A percentile compares a stretch with the other conserved stretches of the same genome.
phyloP scores from a whole-genome alignment of 2,113 vertebrate species.

The Ornithorhynchus anatinus region DNA sequence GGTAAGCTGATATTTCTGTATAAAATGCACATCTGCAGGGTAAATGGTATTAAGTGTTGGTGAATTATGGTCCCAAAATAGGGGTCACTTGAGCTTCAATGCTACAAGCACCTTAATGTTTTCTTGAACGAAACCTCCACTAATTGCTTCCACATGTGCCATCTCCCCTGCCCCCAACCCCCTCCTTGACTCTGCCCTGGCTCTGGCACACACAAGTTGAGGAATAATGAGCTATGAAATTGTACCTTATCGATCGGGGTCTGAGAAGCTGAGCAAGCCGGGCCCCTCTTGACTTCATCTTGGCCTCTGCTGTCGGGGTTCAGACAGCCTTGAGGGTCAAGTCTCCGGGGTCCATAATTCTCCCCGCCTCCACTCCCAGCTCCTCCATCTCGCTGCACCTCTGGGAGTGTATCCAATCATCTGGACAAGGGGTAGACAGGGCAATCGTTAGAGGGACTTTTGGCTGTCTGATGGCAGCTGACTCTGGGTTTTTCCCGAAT shows the following conservation, averaged over 20 bases:
- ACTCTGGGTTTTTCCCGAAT: conserved; percentile 17
- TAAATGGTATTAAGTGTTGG: conserved; percentile 68
- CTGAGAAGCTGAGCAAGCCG: not conserved
- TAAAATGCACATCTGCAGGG: conserved; percentile 72
- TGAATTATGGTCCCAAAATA: conserved; percentile 74
- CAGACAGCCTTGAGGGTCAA: conserved; percentile 37
- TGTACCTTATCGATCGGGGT: conserved; percentile 2
- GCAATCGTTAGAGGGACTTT: conserved; percentile 36
- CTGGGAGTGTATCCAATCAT: conserved; percentile 11
- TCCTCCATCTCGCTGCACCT: conserved; percentile 39
- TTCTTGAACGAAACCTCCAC: conserved; percentile 68
- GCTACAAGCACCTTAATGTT: conserved; percentile 73
- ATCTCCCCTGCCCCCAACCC: not conserved
- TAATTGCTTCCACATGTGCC: conserved; percentile 76
- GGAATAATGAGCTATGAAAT: conserved; percentile 38
- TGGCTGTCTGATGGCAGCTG: not conserved
- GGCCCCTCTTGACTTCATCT: conserved; percentile 12
- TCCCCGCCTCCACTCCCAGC: not conserved
- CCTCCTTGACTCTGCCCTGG: not conserved
- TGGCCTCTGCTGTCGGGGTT: conserved; percentile 40
- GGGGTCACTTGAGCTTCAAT: conserved; percentile 69
- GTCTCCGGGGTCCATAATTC: conserved; percentile 18
- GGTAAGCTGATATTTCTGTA: conserved; percentile 78
- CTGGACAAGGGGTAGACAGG: conserved; percentile 1
- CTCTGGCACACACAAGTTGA: not conserved